Evolutionary conservation across 2,888 invertebrate species (phyloP).

Genomic region (Apamea crenata): DNA sequence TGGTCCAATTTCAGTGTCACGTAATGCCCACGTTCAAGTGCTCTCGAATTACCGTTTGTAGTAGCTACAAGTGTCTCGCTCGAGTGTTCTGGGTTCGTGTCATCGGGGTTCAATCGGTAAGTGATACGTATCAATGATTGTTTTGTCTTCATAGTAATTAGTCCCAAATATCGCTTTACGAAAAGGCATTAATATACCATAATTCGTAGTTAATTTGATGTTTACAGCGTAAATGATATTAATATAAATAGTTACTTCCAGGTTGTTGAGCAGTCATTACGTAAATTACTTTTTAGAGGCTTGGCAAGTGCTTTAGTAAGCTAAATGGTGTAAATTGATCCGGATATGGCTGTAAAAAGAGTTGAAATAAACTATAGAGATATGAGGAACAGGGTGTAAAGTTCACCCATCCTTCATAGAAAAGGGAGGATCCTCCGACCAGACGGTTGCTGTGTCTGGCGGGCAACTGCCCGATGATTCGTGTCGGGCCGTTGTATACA

Average conservation of each 20-base stretch:
- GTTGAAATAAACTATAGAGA: not conserved
- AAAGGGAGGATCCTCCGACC: too few relatives aligned
- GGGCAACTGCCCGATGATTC: too few relatives aligned
- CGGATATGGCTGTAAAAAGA: not conserved
- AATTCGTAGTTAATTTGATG: not conserved
- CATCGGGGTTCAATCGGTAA: slow-evolving; percentile 11
- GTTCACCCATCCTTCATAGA: too few relatives aligned
- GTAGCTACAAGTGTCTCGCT: slow-evolving; percentile 15
- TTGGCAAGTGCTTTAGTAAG: not conserved
- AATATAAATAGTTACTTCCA: not conserved
- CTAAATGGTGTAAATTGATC: not conserved
- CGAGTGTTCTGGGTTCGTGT: slow-evolving; percentile 8
- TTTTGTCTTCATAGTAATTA: slow-evolving; percentile 8
- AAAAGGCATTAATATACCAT: slow-evolving; percentile 8
- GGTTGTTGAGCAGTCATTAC: slow-evolving; percentile 4
- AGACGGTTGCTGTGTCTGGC: too few relatives aligned
- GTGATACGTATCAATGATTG: slow-evolving; percentile 23
- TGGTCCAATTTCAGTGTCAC: slow-evolving; percentile 1
- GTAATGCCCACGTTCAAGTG: slow-evolving; percentile 24
- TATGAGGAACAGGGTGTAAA: too few relatives aligned
- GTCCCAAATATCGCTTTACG: not conserved
- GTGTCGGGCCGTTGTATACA: too few relatives aligned
- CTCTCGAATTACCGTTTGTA: slow-evolving; percentile 26
- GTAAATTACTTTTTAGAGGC: slow-evolving; percentile 14
- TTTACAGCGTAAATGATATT: slow-evolving; percentile 20